Evolutionary conservation across 2,888 invertebrate genomes (phyloP), one percentile per base, ranked within the genome.

Genomic region (Eulithis testata): DNA sequence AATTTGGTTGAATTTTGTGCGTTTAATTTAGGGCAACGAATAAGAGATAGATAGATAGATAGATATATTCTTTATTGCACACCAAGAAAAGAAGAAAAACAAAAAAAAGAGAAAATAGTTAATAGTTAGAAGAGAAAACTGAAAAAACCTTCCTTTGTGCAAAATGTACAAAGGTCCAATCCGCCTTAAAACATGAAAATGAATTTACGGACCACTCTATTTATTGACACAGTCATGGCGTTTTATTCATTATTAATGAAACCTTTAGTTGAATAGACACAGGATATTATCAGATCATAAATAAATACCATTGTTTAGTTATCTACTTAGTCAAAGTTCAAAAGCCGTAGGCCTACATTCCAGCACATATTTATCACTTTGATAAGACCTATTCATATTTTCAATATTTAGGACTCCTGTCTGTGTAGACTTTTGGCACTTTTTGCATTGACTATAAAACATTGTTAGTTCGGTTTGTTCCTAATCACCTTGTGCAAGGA

Each of bases 1-100:
- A 83, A 83, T 82, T 81, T 81, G 71, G 71, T 53, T 60, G 61
- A 36, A 54, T 58, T 57, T 57, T 49, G 51, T 66, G 54, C 56
- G 63, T 68, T 63, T 64, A 65, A 70, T 68, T 69, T 68, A 63
- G 37, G 27, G 55, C 56, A 53, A 52, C 40, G 50, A 44, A 36
- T 45, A 60, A 55, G 51, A n/a, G n/a, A n/a, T n/a, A n/a, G n/a
- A n/a, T n/a, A n/a, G n/a, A n/a, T n/a, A n/a, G n/a, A n/a, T n/a
- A n/a, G n/a, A n/a, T n/a, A n/a, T n/a, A n/a, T n/a, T n/a, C n/a
- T n/a, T n/a, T n/a, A n/a, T n/a, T n/a, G n/a, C n/a, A n/a, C n/a
- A n/a, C n/a, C n/a, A n/a, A n/a, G n/a, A n/a, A n/a, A n/a, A n/a
- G n/a, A n/a, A n/a, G n/a, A n/a, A n/a, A n/a, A n/a, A n/a, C n/a